Conservation (phyloP, 2,797 vertebrate genomes). For the Rachycentron canadum region DNA sequence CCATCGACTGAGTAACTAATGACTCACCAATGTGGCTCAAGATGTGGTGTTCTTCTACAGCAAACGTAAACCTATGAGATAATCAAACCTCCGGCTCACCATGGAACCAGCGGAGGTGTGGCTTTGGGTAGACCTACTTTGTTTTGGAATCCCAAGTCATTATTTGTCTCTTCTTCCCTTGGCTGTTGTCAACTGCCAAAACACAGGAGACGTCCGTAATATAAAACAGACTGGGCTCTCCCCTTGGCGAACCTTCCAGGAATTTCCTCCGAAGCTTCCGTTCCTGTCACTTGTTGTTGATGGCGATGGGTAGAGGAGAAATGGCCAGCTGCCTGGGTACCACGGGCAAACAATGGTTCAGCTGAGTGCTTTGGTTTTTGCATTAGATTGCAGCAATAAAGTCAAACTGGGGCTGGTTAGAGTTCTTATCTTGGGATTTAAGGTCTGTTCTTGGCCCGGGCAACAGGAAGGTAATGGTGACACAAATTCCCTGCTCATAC, state of each 20-base stretch:
- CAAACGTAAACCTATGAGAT: slow-evolving; percentile 73
- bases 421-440: slow-evolving; percentile 76
- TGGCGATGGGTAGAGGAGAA: slow-evolving; percentile 45
- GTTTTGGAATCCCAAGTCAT: slow-evolving; percentile 62
- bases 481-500: slow-evolving; percentile 74
- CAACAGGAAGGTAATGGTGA: slow-evolving; percentile 78
- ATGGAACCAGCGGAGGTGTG: slow-evolving; percentile 59
- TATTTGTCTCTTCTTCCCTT: slow-evolving; percentile 63
- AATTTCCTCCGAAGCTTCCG: slow-evolving; percentile 61
- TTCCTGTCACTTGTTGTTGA: slow-evolving; percentile 66
- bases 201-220: slow-evolving; percentile 55
- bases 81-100: slow-evolving; percentile 59
- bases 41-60: slow-evolving; percentile 46
- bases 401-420: slow-evolving; percentile 48
- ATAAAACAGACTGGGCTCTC: slow-evolving; percentile 59
- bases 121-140: slow-evolving; percentile 53
- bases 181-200: slow-evolving; percentile 46
- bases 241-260: slow-evolving; percentile 49
- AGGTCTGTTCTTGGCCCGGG: slow-evolving; percentile 50
- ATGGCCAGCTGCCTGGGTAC: slow-evolving; percentile 58
- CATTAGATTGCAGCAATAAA: slow-evolving; percentile 59
- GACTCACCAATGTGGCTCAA: slow-evolving; percentile 67
- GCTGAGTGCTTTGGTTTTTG: slow-evolving; percentile 63
- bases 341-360: slow-evolving; percentile 54
- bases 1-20: slow-evolving; percentile 67